phyloP scores from a whole-genome alignment of 2,797 vertebrate species.

The Muraenolepis orangiensis region DNA sequence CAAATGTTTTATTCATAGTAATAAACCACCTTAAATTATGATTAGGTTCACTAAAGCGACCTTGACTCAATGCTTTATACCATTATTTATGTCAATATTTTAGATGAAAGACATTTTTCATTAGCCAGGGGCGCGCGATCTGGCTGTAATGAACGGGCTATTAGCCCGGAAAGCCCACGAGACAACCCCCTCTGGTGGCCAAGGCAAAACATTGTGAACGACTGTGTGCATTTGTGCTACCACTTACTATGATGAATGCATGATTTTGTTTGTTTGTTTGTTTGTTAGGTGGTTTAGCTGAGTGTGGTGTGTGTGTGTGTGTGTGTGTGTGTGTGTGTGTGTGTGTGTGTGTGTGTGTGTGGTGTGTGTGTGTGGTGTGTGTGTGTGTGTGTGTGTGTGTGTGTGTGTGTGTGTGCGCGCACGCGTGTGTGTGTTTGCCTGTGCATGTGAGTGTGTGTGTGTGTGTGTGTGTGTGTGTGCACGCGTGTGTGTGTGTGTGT shows the following conservation, averaged over 20 bases:
- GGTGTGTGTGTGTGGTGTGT: constrained; percentile 18
- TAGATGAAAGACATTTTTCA: background rate
- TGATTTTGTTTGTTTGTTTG: constrained; percentile 1
- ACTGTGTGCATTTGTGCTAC: background rate
- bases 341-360: background rate
- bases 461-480: background rate
- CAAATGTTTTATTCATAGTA: background rate
- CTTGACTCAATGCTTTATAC: background rate
- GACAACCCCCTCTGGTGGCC: constrained; percentile 53
- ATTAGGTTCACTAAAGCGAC: background rate
- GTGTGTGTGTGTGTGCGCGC: constrained; percentile 61
- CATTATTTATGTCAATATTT: constrained; percentile 4
- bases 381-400: constrained; percentile 45
- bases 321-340: background rate
- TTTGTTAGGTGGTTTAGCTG: background rate
- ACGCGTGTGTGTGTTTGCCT: constrained; percentile 22
- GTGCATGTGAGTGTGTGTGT: background rate
- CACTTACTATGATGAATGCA: background rate
- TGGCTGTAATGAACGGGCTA: constrained; percentile 1
- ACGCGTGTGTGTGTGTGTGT: background rate
- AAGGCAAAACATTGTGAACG: constrained; percentile 32
- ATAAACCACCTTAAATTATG: background rate
- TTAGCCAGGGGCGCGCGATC: background rate
- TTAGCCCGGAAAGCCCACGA: constrained; percentile 18
- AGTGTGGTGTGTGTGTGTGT: background rate